A percentile compares a stretch with the other conserved stretches of the same genome.
phyloP scores from a whole-genome alignment of 2,113 vertebrate species.

The Dromaius novaehollandiae region DNA sequence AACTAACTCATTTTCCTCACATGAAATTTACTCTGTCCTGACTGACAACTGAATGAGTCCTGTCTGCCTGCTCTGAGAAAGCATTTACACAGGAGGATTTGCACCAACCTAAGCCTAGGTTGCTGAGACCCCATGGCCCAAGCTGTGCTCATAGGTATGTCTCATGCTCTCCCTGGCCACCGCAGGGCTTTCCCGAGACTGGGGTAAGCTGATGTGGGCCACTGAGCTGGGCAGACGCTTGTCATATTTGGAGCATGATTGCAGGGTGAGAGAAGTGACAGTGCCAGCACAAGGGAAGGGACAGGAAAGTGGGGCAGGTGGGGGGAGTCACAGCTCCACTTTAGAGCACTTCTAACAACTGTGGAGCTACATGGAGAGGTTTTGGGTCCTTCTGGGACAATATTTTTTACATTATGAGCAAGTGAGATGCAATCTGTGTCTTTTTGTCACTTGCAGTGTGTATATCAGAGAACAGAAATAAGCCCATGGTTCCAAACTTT shows the following conservation, averaged over 20 bases:
- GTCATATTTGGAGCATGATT: background rate
- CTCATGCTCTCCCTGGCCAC: fast-evolving
- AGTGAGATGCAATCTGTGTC: too few species aligned
- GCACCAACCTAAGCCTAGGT: fast-evolving
- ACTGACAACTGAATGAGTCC: background rate
- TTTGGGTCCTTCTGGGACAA: background rate
- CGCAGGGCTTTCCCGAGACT: background rate
- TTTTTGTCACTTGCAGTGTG: background rate
- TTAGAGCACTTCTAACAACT: background rate
- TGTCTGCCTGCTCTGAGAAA: background rate
- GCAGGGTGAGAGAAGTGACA: background rate
- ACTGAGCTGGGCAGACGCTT: background rate
- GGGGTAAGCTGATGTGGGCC: background rate
- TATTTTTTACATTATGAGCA: background rate
- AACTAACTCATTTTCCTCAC: background rate
- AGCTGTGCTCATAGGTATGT: background rate
- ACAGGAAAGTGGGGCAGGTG: background rate
- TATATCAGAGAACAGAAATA: background rate
- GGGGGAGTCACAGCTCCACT: background rate
- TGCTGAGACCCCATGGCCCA: background rate
- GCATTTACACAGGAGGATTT: background rate
- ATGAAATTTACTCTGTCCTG: background rate
- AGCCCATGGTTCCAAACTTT: background rate
- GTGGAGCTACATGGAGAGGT: background rate
- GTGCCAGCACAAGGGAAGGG: background rate